Evolutionary conservation across 2,113 vertebrate genomes (phyloP).

Genomic region (Brachionichthys hirsutus): DNA sequence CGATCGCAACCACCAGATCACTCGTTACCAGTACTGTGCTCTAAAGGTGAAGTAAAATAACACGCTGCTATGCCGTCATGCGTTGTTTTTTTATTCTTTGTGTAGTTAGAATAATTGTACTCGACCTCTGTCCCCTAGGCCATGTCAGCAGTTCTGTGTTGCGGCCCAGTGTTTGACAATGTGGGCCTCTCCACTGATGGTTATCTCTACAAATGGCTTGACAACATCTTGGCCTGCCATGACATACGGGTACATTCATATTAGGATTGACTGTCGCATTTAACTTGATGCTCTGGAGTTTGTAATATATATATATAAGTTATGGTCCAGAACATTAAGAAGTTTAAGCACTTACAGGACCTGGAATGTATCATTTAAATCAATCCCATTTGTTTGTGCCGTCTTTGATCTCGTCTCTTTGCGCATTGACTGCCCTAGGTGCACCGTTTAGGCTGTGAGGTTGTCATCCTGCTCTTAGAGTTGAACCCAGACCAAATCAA

Average conservation of each 20-base stretch:
- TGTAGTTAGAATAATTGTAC: neutral
- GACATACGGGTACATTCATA: constrained; percentile 86
- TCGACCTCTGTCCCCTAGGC: constrained; percentile 76
- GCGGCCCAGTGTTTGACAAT: constrained; percentile 96
- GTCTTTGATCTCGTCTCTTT: neutral
- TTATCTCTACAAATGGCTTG: constrained; percentile 99
- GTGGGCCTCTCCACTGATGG: constrained; percentile 96
- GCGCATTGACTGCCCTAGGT: constrained; percentile 75
- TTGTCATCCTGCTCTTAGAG: constrained; percentile 93
- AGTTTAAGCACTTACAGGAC: neutral
- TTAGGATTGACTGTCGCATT: neutral
- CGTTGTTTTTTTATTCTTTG: neutral
- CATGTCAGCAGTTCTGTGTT: constrained; percentile 97
- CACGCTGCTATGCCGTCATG: neutral
- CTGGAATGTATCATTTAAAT: neutral
- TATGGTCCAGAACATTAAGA: neutral
- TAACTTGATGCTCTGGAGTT: neutral
- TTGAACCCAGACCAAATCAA: constrained; percentile 97
- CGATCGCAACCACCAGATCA: constrained; percentile 97
- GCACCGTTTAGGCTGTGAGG: constrained; percentile 95
- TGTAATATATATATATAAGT: neutral
- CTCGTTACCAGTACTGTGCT: constrained; percentile 96
- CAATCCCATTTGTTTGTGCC: neutral
- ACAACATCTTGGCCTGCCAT: constrained; percentile 97
- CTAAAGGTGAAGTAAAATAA: constrained; percentile 83